phyloP scores from a whole-genome alignment of 2,113 vertebrate species.

The Sorex araneus region DNA sequence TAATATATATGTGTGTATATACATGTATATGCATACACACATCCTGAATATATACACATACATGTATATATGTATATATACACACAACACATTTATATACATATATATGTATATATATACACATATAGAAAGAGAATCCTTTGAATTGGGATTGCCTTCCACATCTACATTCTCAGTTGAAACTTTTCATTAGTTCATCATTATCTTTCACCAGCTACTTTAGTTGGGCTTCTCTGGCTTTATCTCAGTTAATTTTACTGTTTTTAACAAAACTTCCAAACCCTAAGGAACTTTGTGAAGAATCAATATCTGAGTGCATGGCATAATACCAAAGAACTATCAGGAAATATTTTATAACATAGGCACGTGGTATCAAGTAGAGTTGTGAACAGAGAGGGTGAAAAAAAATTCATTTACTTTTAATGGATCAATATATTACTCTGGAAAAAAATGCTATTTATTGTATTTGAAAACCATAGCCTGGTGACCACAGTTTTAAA shows the following conservation, averaged over 20 bases:
- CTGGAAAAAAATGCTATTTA: background rate
- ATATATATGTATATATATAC: too few species aligned
- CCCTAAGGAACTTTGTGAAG: background rate
- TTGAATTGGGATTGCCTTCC: too few species aligned
- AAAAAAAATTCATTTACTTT: background rate
- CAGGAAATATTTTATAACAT: background rate
- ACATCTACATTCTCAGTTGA: too few species aligned
- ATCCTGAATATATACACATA: too few species aligned
- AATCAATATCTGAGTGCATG: background rate
- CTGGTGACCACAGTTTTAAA: background rate
- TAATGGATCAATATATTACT: background rate
- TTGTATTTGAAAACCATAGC: background rate
- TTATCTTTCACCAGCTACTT: background rate
- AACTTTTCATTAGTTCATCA: background rate
- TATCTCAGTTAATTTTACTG: background rate
- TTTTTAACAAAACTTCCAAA: slow-evolving; percentile 12
- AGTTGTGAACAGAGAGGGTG: background rate
- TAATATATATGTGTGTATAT: too few species aligned
- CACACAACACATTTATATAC: too few species aligned
- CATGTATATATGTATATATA: too few species aligned
- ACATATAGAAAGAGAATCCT: too few species aligned
- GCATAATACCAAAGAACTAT: background rate
- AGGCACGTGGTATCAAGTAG: background rate
- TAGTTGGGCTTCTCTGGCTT: background rate
- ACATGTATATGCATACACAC: too few species aligned